Base-by-base conservation (phyloP, 2,888 invertebrate species). In the Scrobipalpa costella region DNA sequence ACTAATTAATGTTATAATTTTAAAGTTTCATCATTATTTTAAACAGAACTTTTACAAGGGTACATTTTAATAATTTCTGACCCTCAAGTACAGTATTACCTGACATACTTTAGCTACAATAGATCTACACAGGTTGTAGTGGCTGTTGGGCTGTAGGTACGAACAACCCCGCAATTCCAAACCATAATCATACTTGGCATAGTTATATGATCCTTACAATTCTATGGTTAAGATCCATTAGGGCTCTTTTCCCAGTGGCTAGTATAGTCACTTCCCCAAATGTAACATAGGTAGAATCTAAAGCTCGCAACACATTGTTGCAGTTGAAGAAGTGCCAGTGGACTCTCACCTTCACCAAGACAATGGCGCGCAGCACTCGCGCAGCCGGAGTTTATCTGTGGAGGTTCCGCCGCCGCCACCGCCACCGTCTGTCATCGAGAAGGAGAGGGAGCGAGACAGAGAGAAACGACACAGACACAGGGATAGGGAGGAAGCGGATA, bases 241-340 rank as follows among this genome's bases (percentile, higher is more conserved):
- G 15, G 15, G 0, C 7, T 7, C 15, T 15, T 44, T 3, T 6
- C n/a, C 5, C n/a, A 2, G 44, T 44, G 44, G 44, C n/a, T n/a
- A n/a, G n/a, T n/a, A n/a, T n/a, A n/a, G n/a, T n/a, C n/a, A n/a
- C n/a, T n/a, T 15, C 44, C 44, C 44, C 9, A 15, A 44, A 44
- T 1, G 7, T 21, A 11, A 33, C n/a, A 33, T 55, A 34, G 55
- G 15, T 55, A 15, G 34, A 6, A 8, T 55, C n/a, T 19, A 21
- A 34, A 34, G 55, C 27, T 11, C 0, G 7, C 33, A 55, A 27
- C 33, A 8, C 27, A 33, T 88, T 86, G 86, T 90, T 89, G 13
- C 80, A 92, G 92, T 92, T 67, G 88, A 92, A 71, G 92, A 92
- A 76, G 92, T 92, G 66, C 91, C 92, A 0, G 87, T 92, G 69